Conservation (phyloP, 23 tunicate genomes). For the Trididemnum miniatum region DNA sequence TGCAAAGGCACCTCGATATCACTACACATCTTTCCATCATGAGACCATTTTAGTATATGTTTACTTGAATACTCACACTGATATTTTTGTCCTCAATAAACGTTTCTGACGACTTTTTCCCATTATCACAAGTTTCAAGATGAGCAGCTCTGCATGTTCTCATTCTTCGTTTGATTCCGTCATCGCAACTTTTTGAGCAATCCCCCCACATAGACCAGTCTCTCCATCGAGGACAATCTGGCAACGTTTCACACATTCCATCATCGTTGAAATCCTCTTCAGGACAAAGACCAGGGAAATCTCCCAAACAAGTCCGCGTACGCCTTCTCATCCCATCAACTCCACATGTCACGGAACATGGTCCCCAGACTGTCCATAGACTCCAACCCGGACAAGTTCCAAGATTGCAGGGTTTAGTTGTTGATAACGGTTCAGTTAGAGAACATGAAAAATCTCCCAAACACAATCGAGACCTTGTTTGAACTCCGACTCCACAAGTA, state of each 20-base stretch:
- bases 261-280: neutral
- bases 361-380: constrained; percentile 59
- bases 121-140: constrained; percentile 35
- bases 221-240: constrained; percentile 26
- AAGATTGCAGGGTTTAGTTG: constrained; percentile 36
- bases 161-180: constrained; percentile 18
- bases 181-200: constrained; percentile 42
- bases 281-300: constrained; percentile 65
- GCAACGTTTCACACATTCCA: constrained; percentile 17
- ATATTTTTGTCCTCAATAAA: neutral
- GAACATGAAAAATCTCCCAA: constrained; percentile 66
- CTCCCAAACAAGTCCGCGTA: constrained; percentile 47
- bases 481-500: constrained; percentile 45
- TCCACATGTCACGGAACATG: constrained; percentile 65
- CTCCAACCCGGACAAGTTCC: constrained; percentile 56
- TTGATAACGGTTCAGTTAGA: constrained; percentile 14
- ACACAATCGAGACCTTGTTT: constrained; percentile 23
- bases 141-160: constrained; percentile 43
- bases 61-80: neutral
- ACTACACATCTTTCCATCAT: no score
- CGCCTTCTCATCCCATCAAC: constrained; percentile 45
- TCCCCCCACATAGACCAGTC: constrained; percentile 49
- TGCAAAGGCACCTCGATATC: no score
- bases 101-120: neutral
- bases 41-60: no score